These are phyloP conservation scores for Vidua macroura DNA, from an alignment of 2,113 vertebrate genomes.

Conservation along the genomic window DNA sequence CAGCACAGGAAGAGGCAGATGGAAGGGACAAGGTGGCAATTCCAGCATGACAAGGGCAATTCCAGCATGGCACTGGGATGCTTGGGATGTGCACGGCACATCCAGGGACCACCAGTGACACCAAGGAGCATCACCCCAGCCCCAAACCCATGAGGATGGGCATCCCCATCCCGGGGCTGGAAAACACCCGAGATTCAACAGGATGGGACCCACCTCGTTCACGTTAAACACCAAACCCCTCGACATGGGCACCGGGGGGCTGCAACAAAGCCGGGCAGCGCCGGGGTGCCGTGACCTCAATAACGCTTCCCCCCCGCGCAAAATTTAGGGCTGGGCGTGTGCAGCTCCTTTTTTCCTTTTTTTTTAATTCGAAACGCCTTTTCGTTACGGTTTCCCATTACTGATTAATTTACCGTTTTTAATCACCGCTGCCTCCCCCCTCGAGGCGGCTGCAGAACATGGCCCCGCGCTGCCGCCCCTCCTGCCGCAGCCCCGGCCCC, in stretches of 20 bases:
- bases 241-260: neutral
- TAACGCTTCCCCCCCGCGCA: neutral
- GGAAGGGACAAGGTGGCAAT: neutral
- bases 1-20: neutral
- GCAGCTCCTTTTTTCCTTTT: neutral
- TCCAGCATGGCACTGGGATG: neutral
- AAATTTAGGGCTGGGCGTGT: neutral
- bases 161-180: neutral
- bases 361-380: neutral
- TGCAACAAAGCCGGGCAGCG: conserved; percentile 22
- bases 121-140: neutral
- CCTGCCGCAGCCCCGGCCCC: conserved; percentile 51
- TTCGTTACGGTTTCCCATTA: neutral
- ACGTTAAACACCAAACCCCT: neutral
- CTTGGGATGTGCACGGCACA: neutral
- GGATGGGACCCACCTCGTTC: neutral
- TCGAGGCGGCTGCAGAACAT: conserved; percentile 14
- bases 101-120: neutral
- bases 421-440: neutral
- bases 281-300: neutral
- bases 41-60: neutral
- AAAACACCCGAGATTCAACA: neutral
- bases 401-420: neutral
- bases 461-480: conserved; percentile 42
- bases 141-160: neutral